Percentiles rank a stretch among this genome's conserved stretches.
Conservation (phyloP, 1,140 invertebrate genomes). For the Eufriesea mexicana region DNA sequence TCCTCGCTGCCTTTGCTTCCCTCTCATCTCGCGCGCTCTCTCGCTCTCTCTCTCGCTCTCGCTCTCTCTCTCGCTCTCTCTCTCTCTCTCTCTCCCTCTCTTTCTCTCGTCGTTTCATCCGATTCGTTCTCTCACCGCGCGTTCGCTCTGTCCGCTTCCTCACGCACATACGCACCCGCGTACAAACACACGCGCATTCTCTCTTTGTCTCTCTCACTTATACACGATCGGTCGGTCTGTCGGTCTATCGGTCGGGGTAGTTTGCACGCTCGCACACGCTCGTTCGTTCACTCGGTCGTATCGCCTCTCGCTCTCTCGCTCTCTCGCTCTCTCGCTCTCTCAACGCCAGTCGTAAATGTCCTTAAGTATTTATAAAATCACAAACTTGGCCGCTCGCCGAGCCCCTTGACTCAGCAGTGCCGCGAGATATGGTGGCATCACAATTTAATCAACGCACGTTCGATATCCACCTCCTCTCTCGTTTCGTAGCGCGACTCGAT, state of each 20-base stretch:
- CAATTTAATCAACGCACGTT: slow-evolving; percentile 82
- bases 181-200: not conserved
- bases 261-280: too few species aligned
- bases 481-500: slow-evolving; percentile 15
- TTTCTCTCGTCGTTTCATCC: not conserved
- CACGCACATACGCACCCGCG: not conserved
- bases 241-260: too few species aligned
- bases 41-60: slow-evolving; percentile 6
- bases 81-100: not conserved
- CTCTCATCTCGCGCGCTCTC: not conserved
- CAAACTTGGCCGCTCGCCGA: slow-evolving; percentile 82
- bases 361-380: slow-evolving; percentile 83
- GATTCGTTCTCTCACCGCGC: not conserved
- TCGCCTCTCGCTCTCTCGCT: not conserved
- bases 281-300: too few species aligned
- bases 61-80: not conserved
- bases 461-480: slow-evolving; percentile 71
- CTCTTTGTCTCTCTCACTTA: not conserved
- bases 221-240: too few species aligned
- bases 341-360: slow-evolving; percentile 71
- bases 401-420: slow-evolving; percentile 81
- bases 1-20: not conserved
- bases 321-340: slow-evolving; percentile 16
- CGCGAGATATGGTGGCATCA: slow-evolving; percentile 83
- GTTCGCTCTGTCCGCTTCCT: not conserved